Conservation (phyloP, 2,797 vertebrate species). For the Dicrostonyx torquatus region DNA sequence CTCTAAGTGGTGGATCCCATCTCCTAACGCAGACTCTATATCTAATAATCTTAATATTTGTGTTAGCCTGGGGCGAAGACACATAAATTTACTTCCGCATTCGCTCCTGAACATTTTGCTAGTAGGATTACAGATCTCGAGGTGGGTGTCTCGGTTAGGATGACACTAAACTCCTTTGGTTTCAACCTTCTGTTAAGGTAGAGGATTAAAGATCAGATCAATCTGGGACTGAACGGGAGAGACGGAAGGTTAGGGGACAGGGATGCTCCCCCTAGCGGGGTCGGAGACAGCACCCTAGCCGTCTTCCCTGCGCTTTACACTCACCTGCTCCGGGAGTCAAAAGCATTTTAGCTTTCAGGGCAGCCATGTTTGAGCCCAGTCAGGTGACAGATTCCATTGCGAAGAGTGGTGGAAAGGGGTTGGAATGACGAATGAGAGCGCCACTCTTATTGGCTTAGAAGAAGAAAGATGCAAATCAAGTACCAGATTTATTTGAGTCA, state of each 20-base stretch:
- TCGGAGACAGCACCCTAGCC: neutral
- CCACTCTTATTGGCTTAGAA: constrained; percentile 72
- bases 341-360: accelerated
- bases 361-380: constrained; percentile 83
- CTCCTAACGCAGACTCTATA: neutral
- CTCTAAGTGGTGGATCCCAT: neutral
- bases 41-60: neutral
- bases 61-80: neutral
- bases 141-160: neutral
- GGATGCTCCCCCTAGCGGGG: neutral
- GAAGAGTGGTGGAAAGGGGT: neutral
- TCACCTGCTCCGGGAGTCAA: neutral
- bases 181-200: neutral
- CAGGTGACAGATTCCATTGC: constrained; percentile 77
- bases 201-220: neutral
- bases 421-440: neutral
- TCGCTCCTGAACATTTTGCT: neutral
- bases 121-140: constrained; percentile 26
- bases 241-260: neutral
- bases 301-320: neutral
- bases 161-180: neutral
- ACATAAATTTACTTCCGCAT: neutral
- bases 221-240: neutral
- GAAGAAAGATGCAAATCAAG: constrained; percentile 57
- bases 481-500: constrained; percentile 77